phyloP scores from a whole-genome alignment of 2,797 vertebrate species.

The Microctenopoma lineatum region DNA sequence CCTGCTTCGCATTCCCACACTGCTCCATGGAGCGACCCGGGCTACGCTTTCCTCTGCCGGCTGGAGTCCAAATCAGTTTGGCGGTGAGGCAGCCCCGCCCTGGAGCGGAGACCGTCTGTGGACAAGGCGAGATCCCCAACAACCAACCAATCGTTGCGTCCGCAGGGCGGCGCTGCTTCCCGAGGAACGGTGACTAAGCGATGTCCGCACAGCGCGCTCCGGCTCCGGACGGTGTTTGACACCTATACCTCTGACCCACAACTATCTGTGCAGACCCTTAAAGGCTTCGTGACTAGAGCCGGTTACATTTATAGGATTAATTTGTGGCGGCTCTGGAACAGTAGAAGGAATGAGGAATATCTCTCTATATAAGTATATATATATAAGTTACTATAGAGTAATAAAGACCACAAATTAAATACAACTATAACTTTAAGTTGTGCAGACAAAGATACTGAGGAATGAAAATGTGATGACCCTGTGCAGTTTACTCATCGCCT shows the following conservation, averaged over 20 bases:
- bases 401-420: too few relatives aligned
- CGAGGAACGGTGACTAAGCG: constrained; percentile 80
- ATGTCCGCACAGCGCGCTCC: constrained; percentile 37
- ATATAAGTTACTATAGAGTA: too few relatives aligned
- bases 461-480: not conserved
- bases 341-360: too few relatives aligned
- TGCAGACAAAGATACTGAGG: too few relatives aligned
- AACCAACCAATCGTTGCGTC: constrained; percentile 64
- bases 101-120: constrained; percentile 66
- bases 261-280: too few relatives aligned
- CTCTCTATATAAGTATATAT: too few relatives aligned
- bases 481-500: not conserved
- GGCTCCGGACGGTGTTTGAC: constrained; percentile 1
- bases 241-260: not conserved
- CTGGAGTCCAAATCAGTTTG: constrained; percentile 77
- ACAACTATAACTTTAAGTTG: too few relatives aligned
- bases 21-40: constrained; percentile 75
- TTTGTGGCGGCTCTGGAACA: too few relatives aligned
- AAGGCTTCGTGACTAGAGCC: too few relatives aligned
- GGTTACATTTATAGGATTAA: too few relatives aligned
- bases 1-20: constrained; percentile 75
- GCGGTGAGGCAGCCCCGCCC: constrained; percentile 81
- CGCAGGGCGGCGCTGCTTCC: constrained; percentile 67
- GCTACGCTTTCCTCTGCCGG: constrained; percentile 80
- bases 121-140: constrained; percentile 55